Conservation (phyloP, 1,140 invertebrate genomes). For the Mycetomoellerius zeteki region DNA sequence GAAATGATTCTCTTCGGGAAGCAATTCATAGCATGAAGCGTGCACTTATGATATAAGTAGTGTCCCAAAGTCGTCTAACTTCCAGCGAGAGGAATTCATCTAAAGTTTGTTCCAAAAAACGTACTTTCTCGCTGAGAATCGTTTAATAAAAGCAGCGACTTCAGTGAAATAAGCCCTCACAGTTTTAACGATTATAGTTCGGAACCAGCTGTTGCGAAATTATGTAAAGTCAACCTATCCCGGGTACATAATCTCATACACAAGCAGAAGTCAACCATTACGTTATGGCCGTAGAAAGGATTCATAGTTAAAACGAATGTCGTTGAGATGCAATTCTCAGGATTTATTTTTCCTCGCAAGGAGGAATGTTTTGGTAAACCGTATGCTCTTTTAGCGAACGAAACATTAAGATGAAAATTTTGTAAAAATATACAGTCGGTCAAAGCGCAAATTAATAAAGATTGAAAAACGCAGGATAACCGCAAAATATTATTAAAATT, state of each 20-base stretch:
- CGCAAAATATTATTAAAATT: not conserved
- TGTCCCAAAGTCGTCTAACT: constrained; percentile 36
- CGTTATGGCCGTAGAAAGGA: not conserved
- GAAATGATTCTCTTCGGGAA: not conserved
- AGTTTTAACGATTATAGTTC: constrained; percentile 29
- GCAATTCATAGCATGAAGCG: constrained; percentile 12
- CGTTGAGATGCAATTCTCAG: not conserved
- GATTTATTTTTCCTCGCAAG: not conserved
- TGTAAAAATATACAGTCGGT: not conserved
- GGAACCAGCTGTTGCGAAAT: not conserved
- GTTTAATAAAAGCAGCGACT: constrained; percentile 38
- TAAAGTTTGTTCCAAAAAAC: constrained; percentile 35
- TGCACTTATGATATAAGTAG: constrained; percentile 34
- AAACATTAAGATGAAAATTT: not conserved
- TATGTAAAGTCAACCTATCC: constrained; percentile 23
- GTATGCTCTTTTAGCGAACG: not conserved
- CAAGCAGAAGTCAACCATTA: constrained; percentile 19
- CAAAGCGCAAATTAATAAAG: not conserved
- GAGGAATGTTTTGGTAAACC: constrained; percentile 5
- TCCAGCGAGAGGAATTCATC: constrained; percentile 22
- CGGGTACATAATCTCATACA: not conserved
- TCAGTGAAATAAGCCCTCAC: constrained; percentile 6
- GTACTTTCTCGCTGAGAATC: constrained; percentile 2
- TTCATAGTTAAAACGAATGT: constrained; percentile 24
- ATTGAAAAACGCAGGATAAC: not conserved